Evolutionary conservation across 2,888 invertebrate species (phyloP).

Genomic region (Protophormia terraenovae): DNA sequence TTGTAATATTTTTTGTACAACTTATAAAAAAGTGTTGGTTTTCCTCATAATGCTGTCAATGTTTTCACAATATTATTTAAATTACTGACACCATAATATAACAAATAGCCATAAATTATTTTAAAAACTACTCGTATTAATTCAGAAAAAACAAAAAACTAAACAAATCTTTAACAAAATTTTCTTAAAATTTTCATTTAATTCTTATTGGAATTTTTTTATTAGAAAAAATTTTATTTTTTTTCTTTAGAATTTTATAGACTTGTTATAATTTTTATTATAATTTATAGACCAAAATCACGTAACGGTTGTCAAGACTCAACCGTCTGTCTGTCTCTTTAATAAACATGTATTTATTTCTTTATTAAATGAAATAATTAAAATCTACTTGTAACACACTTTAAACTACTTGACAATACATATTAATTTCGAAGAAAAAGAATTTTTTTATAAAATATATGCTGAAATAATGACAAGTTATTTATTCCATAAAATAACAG

Average conservation of each 20-base stretch:
- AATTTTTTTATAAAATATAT: neutral
- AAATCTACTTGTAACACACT: neutral
- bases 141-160: no score
- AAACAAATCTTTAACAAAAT: neutral
- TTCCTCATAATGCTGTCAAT: neutral
- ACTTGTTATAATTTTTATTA: slow-evolving; percentile 2
- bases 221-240: neutral
- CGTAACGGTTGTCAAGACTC: slow-evolving; percentile 28
- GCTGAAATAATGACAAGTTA: neutral
- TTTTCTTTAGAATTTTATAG: neutral
- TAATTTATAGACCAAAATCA: slow-evolving; percentile 51
- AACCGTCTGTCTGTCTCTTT: slow-evolving; percentile 8
- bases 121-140: neutral
- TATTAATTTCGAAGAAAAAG: neutral
- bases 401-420: slow-evolving; percentile 19
- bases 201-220: neutral
- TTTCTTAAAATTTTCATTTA: neutral
- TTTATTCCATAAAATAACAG: neutral
- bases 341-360: neutral
- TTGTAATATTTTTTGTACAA: no score
- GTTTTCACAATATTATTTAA: neutral
- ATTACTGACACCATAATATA: no score
- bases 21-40: no score
- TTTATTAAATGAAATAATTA: slow-evolving; percentile 11
- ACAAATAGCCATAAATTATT: neutral